Evolutionary conservation across 2,888 invertebrate genomes (phyloP), one percentile per base, ranked within the genome.

Genomic region (Pammene aurita): DNA sequence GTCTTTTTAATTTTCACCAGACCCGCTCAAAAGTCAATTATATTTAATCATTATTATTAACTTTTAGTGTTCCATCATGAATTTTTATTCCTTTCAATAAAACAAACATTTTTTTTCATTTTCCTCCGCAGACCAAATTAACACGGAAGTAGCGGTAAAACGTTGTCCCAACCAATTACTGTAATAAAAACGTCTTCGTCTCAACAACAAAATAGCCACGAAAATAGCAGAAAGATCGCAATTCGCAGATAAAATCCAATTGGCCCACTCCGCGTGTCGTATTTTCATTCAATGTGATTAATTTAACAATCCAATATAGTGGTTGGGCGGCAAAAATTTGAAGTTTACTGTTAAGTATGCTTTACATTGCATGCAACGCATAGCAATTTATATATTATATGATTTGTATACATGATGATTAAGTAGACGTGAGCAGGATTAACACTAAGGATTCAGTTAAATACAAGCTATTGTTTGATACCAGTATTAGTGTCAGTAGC

Each of bases 261-360:
- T 68, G 68, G 52, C 63, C 16, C 42, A 18, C 44, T 44, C 66
- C 42, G 41, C 58, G 57, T 68, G 57, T 64, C 46, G 68, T 68
- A 64, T 68, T 68, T 68, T 68, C 68, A 68, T 68, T 68, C 52
- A 58, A 64, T 42, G 68, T 68, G 64, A 68, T 68, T 68, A 68
- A 68, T 68, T 58, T 58, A 58, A 68, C 68, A 64, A 58, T 64
- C 68, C 38, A 58, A 64, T 64, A 64, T 64, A 52, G 57, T 52
- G 13, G 35, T 35, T 11, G 58, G 42, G 18, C 38, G 38, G 65
- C 65, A 60, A 55, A 65, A 65, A 65, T 65, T 60, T 44, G 41
- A 26, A 58, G 60, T 54, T 65, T 65, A 41, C 34, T 65, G 34
- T 65, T 58, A 64, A 64, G 42, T 52, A 52, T 38, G n/a, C 18